Evolutionary conservation across 2,888 invertebrate species (phyloP).

Genomic region (Epinotia demarniana): DNA sequence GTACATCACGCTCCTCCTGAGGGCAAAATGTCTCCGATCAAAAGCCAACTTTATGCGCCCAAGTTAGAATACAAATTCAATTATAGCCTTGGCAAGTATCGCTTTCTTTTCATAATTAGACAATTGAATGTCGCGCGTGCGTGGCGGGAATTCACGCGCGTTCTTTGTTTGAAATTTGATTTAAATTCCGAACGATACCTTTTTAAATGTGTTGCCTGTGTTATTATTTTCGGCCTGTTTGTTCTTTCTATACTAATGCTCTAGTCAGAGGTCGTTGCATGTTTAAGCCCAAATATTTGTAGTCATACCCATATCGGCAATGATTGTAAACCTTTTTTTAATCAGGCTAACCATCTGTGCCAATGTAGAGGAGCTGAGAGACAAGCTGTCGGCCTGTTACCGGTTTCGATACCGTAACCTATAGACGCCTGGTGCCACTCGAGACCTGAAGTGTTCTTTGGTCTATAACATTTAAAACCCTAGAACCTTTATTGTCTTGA

Average conservation of each 20-base stretch:
- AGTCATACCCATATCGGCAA: no score
- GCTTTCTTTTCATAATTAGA: conserved; percentile 60
- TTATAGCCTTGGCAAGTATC: conserved; percentile 33
- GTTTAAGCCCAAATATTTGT: background rate
- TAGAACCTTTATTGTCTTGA: background rate
- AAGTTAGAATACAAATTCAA: conserved; percentile 42
- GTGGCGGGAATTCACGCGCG: conserved; percentile 47
- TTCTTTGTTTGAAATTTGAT: conserved; percentile 48
- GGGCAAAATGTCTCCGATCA: conserved; percentile 32
- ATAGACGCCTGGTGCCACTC: background rate
- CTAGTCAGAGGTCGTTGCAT: background rate
- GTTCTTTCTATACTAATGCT: background rate
- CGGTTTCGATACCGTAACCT: background rate
- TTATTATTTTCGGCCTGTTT: conserved; percentile 29
- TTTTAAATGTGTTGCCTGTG: conserved; percentile 33
- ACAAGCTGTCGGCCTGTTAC: background rate
- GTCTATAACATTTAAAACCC: no score
- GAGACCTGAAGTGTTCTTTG: background rate
- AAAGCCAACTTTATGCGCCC: conserved; percentile 46
- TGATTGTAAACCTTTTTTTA: background rate
- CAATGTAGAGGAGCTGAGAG: background rate
- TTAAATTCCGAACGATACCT: conserved; percentile 43
- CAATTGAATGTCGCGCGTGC: conserved; percentile 57
- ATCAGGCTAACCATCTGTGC: background rate
- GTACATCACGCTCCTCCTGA: conserved; percentile 49